phyloP scores from a whole-genome alignment of 1,140 invertebrate species.

The Schlechtendalia chinensis region DNA sequence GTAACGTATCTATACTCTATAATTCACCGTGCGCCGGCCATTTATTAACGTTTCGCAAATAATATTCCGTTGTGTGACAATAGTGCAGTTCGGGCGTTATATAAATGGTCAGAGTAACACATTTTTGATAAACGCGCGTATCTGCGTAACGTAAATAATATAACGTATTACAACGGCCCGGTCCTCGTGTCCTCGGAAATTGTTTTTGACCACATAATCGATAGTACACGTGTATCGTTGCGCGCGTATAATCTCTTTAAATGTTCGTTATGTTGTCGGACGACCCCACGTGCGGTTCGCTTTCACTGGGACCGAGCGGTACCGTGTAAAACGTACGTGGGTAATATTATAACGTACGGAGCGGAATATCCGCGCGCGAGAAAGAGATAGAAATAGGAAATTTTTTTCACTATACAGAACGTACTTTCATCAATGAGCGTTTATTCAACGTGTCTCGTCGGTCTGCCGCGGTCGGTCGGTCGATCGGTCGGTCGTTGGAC shows the following conservation, averaged over 20 bases:
- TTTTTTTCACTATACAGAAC: not conserved
- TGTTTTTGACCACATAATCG: not conserved
- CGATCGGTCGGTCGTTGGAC: not conserved
- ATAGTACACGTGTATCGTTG: not conserved
- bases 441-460: not conserved
- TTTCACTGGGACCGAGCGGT: not conserved
- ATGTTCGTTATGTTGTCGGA: not conserved
- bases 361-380: not conserved
- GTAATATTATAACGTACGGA: too few relatives aligned
- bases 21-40: too few relatives aligned
- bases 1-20: too few relatives aligned
- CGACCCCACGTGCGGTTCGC: not conserved
- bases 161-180: too few relatives aligned
- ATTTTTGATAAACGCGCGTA: too few relatives aligned
- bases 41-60: too few relatives aligned
- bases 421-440: slow-evolving; percentile 11
- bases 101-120: too few relatives aligned
- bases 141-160: too few relatives aligned
- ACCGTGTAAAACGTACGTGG: not conserved
- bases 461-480: too few relatives aligned
- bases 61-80: too few relatives aligned
- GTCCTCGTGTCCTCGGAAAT: not conserved
- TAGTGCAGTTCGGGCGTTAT: too few relatives aligned
- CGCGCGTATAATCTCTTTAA: not conserved
- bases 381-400: slow-evolving; percentile 27